phyloP scores from a whole-genome alignment of 2,888 invertebrate genomes.

The Drepanosiphum platanoidis region DNA sequence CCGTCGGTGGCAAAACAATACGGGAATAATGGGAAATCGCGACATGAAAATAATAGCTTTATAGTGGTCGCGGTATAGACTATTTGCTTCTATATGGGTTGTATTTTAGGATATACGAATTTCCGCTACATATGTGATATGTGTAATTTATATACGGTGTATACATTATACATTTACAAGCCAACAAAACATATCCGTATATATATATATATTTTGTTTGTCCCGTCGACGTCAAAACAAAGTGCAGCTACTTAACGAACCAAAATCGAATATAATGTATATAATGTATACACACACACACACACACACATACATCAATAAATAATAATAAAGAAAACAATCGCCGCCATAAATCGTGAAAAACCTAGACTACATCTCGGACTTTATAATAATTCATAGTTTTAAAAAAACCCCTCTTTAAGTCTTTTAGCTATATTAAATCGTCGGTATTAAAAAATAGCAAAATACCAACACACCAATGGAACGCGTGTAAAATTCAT shows the following conservation, averaged over 20 bases:
- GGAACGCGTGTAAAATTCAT: too few species aligned
- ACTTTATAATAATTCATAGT: too few species aligned
- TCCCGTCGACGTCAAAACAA: neutral
- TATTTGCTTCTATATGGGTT: neutral
- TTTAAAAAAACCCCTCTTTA: too few species aligned
- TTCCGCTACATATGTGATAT: neutral
- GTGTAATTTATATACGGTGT: neutral
- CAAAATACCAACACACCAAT: too few species aligned
- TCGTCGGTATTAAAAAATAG: too few species aligned
- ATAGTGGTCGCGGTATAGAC: neutral
- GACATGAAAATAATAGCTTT: neutral
- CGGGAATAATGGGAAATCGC: too few species aligned
- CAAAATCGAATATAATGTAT: neutral
- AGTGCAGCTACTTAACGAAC: neutral
- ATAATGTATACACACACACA: too few species aligned
- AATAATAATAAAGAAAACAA: neutral
- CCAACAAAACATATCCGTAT: neutral
- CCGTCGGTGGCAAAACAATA: neutral
- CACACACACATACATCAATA: too few species aligned
- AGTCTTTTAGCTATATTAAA: too few species aligned
- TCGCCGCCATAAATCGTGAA: too few species aligned
- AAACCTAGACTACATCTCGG: too few species aligned
- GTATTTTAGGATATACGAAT: slow-evolving; percentile 11
- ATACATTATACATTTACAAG: too few species aligned
- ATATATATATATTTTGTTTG: slow-evolving; percentile 5